A percentile compares a stretch with the other conserved stretches of the same genome.
These are phyloP conservation scores for Magallana nippona DNA, from an alignment of 2,888 invertebrate species.

Conservation along the genomic window DNA sequence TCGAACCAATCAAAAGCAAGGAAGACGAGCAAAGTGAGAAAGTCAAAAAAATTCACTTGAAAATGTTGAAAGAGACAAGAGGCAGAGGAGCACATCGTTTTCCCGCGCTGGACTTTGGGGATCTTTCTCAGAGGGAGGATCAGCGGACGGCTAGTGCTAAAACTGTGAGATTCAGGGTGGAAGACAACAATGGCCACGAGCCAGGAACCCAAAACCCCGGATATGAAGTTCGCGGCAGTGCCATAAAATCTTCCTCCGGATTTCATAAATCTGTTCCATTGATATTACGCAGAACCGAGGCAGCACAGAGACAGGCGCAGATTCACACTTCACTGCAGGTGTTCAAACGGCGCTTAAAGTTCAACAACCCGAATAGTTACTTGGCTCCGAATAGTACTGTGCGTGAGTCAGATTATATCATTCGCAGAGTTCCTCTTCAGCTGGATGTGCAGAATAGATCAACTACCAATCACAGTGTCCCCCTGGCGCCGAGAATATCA, in stretches of 20 bases:
- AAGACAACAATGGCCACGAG: conserved; percentile 29
- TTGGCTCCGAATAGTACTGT: conserved; percentile 44
- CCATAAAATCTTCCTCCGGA: conserved; percentile 47
- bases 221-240: conserved; percentile 64
- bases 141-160: conserved; percentile 40
- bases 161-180: conserved; percentile 43
- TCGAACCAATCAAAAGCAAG: conserved; percentile 34
- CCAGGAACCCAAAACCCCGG: conserved; percentile 34
- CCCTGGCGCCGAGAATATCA: conserved; percentile 45
- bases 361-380: conserved; percentile 48
- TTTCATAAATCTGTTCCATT: conserved; percentile 37
- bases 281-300: conserved; percentile 38
- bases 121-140: conserved; percentile 21
- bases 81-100: conserved; percentile 36
- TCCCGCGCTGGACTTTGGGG: conserved; percentile 44
- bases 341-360: conserved; percentile 49
- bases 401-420: conserved; percentile 49
- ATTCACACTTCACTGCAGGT: conserved; percentile 51
- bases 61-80: conserved; percentile 45
- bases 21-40: conserved; percentile 44
- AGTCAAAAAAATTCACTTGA: conserved; percentile 49
- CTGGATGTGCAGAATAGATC: conserved; percentile 5
- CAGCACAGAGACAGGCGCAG: conserved; percentile 46
- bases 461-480: conserved; percentile 3
- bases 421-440: conserved; percentile 45